These are phyloP conservation scores for Panopea generosa DNA, from an alignment of 2,888 invertebrate species.

Conservation along the genomic window DNA sequence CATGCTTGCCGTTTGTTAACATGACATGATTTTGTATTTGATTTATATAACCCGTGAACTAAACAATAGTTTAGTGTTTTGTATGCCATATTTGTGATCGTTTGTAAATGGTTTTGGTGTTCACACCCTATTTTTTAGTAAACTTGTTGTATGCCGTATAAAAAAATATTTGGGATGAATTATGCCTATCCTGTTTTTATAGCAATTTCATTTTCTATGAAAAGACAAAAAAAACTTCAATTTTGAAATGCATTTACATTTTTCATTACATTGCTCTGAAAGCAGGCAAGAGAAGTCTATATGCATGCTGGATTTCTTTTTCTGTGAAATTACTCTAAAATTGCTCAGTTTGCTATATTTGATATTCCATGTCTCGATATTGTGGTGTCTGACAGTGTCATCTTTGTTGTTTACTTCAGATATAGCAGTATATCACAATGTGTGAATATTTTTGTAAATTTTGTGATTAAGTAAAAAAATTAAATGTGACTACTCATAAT, in stretches of 20 bases:
- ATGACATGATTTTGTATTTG: conserved; percentile 3
- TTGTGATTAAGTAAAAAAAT: conserved; percentile 4
- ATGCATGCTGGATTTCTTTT: conserved; percentile 29
- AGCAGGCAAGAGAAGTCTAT: conserved; percentile 16
- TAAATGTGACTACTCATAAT: no score
- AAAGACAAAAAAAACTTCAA: neutral
- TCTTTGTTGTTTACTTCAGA: conserved; percentile 29
- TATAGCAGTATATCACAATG: conserved; percentile 25
- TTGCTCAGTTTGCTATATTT: conserved; percentile 18
- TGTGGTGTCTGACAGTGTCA: conserved; percentile 13
- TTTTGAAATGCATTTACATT: conserved; percentile 36
- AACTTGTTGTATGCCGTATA: no score
- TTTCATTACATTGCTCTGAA: neutral
- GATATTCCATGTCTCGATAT: neutral
- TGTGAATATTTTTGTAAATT: conserved; percentile 57
- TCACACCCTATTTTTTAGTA: neutral
- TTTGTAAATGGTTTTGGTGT: conserved; percentile 17
- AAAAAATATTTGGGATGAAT: no score
- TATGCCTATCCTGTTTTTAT: no score
- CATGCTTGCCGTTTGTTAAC: conserved; percentile 39
- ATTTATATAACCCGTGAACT: conserved; percentile 5
- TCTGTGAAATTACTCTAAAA: conserved; percentile 3
- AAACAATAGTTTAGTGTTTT: conserved; percentile 20
- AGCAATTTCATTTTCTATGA: no score
- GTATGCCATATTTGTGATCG: conserved; percentile 30